phyloP scores from a whole-genome alignment of 2,888 invertebrate genomes.

The Chaetogeoica ovagalla region DNA sequence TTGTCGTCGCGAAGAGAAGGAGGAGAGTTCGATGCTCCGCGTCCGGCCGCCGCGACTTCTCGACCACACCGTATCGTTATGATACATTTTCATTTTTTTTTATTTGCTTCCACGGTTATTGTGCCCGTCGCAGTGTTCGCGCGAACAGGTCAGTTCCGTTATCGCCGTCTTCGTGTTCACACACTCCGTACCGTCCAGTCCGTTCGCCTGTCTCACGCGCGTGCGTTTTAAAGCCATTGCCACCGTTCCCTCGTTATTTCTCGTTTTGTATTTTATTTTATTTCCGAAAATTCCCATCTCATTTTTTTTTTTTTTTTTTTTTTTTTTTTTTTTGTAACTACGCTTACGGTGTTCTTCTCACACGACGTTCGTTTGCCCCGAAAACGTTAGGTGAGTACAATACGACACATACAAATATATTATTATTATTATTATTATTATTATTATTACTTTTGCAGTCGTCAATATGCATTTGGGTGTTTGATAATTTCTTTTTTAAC shows the following conservation, averaged over 20 bases:
- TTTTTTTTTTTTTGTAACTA: not conserved
- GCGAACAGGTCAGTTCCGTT: conserved; percentile 39
- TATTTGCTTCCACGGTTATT: conserved; percentile 10
- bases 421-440: too few species aligned
- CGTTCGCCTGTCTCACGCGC: not conserved
- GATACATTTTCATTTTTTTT: too few species aligned
- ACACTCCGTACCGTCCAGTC: too few species aligned
- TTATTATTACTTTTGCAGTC: too few species aligned
- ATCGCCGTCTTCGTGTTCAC: too few species aligned
- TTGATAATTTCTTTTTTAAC: too few species aligned
- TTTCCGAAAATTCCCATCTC: not conserved
- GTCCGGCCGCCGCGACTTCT: not conserved
- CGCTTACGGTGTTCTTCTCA: conserved; percentile 43
- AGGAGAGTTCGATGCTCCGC: conserved; percentile 49
- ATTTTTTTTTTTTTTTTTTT: not conserved
- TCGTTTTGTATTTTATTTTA: too few species aligned
- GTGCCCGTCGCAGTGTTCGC: conserved; percentile 45
- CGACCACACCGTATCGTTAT: not conserved
- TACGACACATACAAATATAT: too few species aligned
- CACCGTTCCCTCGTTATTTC: too few species aligned
- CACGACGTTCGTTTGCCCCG: not conserved
- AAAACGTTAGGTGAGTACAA: conserved; percentile 34
- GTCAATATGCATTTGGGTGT: too few species aligned
- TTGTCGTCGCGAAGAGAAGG: not conserved
- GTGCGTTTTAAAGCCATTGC: too few species aligned